Base-by-base conservation (phyloP, 2,797 vertebrate species). In the Rhinoraja longicauda region DNA sequence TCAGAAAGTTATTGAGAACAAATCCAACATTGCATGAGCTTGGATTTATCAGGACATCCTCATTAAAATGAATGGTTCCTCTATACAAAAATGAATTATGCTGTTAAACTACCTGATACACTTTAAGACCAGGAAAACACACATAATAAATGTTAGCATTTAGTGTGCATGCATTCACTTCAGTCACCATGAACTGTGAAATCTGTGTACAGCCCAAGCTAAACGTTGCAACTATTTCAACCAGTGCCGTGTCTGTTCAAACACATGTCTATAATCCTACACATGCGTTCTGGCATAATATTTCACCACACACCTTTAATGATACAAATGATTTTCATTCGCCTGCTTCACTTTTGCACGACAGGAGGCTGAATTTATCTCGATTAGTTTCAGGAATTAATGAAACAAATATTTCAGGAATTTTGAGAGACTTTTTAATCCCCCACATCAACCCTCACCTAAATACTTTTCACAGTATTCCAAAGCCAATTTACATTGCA, bases 111-210 rank as follows among this genome's bases (percentile, higher is more conserved):
- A 19, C 53, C 77, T 84, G 81, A 10, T 62, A 36, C 21, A 62
- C 84, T 36, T 67, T 53, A 26, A 59, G 59, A 88, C 15, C 32
- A 88, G 19, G n/a, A 36, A 36, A 88, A 21, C 13, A 6, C 84
- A 88, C 29, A 15, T 67, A 67, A 88, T 67, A 64, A 88, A 67
- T 24, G 12, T 86, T 32, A 21, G n/a, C n/a, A 21, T 36, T 88
- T 88, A 53, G 62, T 36, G 84, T 67, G 32, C 59, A 67, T n/a
- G n/a, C 17, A 32, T 19, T 88, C 7, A 32, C 17, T 88, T 67
- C 62, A 88, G 32, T 88, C 84, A 67, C n/a, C 62, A 36, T 88
- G 88, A 67, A n/a, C 62, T 88, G 62, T 36, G 84, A 39, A 64
- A 67, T 88, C 84, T 24, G 32, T 88, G 84, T 62, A 67, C 13